Evolutionary conservation across 2,888 invertebrate species (phyloP).

Genomic region (Tryphoninae sp.): DNA sequence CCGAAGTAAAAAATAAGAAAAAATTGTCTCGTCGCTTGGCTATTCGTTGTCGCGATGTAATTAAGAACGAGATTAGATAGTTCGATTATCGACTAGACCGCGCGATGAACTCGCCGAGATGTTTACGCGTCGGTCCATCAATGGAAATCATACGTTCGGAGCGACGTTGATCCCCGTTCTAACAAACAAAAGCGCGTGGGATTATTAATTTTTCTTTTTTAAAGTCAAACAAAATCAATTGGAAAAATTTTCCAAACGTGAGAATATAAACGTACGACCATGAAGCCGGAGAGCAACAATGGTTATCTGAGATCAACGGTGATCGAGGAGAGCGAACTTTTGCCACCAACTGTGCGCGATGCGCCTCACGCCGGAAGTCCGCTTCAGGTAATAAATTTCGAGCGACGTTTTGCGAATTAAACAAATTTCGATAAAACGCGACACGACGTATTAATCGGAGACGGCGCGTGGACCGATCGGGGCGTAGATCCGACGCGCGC

Average conservation of each 20-base stretch:
- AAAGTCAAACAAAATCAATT: background rate
- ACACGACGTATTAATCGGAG: no score
- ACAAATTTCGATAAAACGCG: no score
- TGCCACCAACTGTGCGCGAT: constrained; percentile 71
- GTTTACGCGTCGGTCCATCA: constrained; percentile 31
- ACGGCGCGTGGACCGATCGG: no score
- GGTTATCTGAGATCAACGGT: constrained; percentile 74
- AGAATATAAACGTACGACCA: constrained; percentile 49
- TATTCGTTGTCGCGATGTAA: no score
- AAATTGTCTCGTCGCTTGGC: no score
- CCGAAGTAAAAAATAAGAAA: no score
- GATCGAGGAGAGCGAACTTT: constrained; percentile 73
- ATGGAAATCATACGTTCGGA: constrained; percentile 19
- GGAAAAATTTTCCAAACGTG: background rate
- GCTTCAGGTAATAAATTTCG: constrained; percentile 71
- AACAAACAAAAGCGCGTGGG: background rate
- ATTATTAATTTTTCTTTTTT: no score
- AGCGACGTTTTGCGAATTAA: no score
- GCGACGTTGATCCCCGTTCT: background rate
- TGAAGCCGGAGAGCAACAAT: constrained; percentile 77
- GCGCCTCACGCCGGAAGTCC: constrained; percentile 68
- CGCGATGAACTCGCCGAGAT: constrained; percentile 3
- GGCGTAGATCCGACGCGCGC: no score
- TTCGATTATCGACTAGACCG: constrained; percentile 20
- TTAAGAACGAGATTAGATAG: no score